phyloP scores from a whole-genome alignment of 2,113 vertebrate species.

The human (Homo sapiens) region DNA sequence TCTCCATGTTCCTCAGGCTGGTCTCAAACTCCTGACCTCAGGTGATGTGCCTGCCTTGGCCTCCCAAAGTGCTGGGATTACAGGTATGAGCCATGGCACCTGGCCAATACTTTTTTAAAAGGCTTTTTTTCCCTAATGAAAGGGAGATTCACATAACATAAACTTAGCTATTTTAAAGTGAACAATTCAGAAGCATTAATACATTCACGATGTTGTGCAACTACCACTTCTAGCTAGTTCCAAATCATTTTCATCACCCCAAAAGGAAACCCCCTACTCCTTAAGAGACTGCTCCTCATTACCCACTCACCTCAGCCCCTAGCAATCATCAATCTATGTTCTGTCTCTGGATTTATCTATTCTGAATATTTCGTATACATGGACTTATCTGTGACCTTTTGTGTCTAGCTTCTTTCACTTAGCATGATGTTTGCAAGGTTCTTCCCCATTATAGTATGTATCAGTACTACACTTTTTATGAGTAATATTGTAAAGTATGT shows the following conservation, averaged over 20 bases:
- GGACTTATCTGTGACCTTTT: background rate
- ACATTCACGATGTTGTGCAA: background rate
- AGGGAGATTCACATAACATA: background rate
- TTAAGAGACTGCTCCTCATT: background rate
- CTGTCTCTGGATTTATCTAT: background rate
- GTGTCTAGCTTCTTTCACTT: background rate
- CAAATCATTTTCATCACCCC: background rate
- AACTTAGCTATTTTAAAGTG: slow-evolving; percentile 10
- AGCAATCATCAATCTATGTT: background rate
- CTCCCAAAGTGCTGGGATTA: no score
- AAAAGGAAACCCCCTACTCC: background rate
- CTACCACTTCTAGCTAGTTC: background rate
- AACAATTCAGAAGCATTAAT: background rate
- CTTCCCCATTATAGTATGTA: background rate
- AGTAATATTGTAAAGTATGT: background rate
- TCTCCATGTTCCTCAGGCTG: no score
- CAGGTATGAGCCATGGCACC: no score
- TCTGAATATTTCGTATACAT: background rate
- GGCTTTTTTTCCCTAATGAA: background rate
- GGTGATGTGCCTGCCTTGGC: no score
- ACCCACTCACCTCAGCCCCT: background rate
- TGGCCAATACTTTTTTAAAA: background rate
- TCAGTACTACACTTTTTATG: background rate
- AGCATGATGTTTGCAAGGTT: background rate
- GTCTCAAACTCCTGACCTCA: no score